Evolutionary conservation across 2,797 vertebrate genomes (phyloP).

Genomic region (Pangasius mekongensis): DNA sequence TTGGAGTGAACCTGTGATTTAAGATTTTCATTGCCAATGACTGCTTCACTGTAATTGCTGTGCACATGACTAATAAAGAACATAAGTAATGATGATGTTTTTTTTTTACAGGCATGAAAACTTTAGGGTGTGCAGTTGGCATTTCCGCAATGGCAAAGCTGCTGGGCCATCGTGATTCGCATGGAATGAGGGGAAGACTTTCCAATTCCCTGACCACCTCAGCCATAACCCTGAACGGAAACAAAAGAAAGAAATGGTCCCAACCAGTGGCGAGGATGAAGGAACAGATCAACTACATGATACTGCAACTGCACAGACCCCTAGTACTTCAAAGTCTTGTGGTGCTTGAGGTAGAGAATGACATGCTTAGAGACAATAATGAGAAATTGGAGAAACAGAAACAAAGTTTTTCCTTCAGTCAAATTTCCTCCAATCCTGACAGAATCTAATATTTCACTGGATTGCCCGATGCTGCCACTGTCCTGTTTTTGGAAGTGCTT

Average conservation of each 20-base stretch:
- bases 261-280: constrained; percentile 2
- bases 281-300: not conserved
- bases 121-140: constrained; percentile 47
- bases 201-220: constrained; percentile 28
- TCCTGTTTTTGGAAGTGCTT: constrained; percentile 49
- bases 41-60: not conserved
- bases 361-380: constrained; percentile 17
- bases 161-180: constrained; percentile 36
- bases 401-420: not conserved
- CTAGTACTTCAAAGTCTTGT: constrained; percentile 12
- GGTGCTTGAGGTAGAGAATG: constrained; percentile 18
- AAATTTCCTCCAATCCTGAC: not conserved
- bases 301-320: not conserved
- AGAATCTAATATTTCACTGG: not conserved
- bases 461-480: not conserved
- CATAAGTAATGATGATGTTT: not conserved
- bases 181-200: constrained; percentile 34
- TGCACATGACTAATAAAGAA: not conserved
- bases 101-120: constrained; percentile 11
- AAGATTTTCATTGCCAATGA: not conserved
- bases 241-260: constrained; percentile 10
- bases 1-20: not conserved
- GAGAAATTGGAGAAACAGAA: not conserved
- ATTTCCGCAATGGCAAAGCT: constrained; percentile 47
- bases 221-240: not conserved